Evolutionary conservation across 1,140 invertebrate species (phyloP), one percentile per base, ranked within the genome.

Genomic region (Philotrypesis tridentata): DNA sequence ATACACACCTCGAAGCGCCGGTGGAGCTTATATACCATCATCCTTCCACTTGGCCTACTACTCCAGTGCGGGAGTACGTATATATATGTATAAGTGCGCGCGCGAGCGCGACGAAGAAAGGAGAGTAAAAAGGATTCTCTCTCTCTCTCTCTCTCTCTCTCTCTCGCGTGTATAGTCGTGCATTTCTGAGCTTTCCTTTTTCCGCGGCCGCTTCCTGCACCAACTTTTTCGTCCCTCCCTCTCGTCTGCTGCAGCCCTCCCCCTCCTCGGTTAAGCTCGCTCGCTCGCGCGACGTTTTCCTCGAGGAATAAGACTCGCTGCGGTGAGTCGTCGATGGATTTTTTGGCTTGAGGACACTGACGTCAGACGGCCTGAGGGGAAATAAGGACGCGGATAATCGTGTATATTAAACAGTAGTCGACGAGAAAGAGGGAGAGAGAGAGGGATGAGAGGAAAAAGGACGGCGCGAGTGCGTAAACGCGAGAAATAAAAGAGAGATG

Each of bases 21-120:
- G 25, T 63, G 37, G 48, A 55, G 48, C 43, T 37, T 37, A 37
- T 37, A 37, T 31, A 37, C 40, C 67, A 65, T 88, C 84, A 87
- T 89, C 85, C 88, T 89, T 89, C 89, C 88, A 89, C 87, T 90
- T 90, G 89, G 89, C 89, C 89, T 90, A 90, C 89, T 90, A 90
- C 89, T 90, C 89, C 87, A 89, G 87, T 90, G 86, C 84, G 83
- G 76, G 55, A 82, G 74, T 80, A 55, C 8, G 12, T 43, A 43
- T 43, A 43, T 43, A 43, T 9, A 8, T 43, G 3, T 43, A 8
- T 1, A 67, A 55, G 61, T 25, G 71, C 71, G 48, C 61, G 63
- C 37, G 75, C 31, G 61, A 7, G 61, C 61, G 61, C 61, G 61
- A 65, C 61, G 61, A 65, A 65, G 61, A 65, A 65, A 65, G 61